A percentile compares a stretch with the other conserved stretches of the same genome.
Conservation (phyloP, 2,888 invertebrate genomes). For the Agrilus cyanescens region DNA sequence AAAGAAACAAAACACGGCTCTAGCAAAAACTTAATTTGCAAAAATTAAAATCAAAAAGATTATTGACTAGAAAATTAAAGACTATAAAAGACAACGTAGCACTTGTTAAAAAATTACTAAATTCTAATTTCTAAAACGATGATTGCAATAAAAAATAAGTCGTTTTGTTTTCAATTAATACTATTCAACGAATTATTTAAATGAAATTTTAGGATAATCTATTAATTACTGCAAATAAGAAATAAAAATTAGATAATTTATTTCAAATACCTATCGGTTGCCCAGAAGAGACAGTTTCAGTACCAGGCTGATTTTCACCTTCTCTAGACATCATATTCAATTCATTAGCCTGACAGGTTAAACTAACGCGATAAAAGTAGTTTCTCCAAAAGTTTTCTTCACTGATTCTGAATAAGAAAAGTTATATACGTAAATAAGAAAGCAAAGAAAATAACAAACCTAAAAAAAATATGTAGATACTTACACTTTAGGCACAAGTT, state of each 20-base stretch:
- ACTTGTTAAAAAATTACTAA: neutral
- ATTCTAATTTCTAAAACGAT: neutral
- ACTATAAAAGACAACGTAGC: too few species aligned
- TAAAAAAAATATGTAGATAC: slow-evolving; percentile 36
- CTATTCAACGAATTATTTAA: too few species aligned
- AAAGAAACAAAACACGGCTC: slow-evolving; percentile 10
- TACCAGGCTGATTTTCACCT: slow-evolving; percentile 29
- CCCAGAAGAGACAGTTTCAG: slow-evolving; percentile 28
- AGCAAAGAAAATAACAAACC: neutral
- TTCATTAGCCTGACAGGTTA: slow-evolving; percentile 95
- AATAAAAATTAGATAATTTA: too few species aligned
- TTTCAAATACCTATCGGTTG: slow-evolving; percentile 30
- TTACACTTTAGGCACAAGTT: slow-evolving; percentile 98
- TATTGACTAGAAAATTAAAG: too few species aligned
- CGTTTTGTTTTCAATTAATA: too few species aligned
- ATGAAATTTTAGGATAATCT: too few species aligned
- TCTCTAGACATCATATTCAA: slow-evolving; percentile 34
- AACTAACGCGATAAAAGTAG: slow-evolving; percentile 97
- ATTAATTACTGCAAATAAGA: too few species aligned
- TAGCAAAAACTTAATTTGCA: slow-evolving; percentile 1
- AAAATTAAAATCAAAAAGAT: too few species aligned
- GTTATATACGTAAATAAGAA: neutral
- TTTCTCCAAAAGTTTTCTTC: slow-evolving; percentile 99
- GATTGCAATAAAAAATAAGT: too few species aligned
- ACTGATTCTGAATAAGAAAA: slow-evolving; percentile 12